These are phyloP conservation scores for Fragum fragum DNA, from an alignment of 2,888 invertebrate genomes.

Conservation along the genomic window DNA sequence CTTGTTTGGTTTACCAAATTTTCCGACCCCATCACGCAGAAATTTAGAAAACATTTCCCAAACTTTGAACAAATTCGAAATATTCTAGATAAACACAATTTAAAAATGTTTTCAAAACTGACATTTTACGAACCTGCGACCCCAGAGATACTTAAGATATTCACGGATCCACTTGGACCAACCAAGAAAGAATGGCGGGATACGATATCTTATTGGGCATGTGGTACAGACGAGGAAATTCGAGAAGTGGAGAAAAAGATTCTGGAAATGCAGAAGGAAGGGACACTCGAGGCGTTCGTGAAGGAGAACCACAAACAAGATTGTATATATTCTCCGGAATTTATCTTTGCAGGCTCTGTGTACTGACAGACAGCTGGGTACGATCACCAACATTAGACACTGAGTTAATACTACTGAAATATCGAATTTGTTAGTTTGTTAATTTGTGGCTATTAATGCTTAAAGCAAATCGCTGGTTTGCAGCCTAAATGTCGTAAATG, in stretches of 20 bases:
- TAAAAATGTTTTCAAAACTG: background rate
- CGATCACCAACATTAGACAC: too few species aligned
- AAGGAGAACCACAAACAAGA: constrained; percentile 22
- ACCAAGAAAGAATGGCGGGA: constrained; percentile 31
- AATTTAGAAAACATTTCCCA: constrained; percentile 7
- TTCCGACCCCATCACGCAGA: background rate
- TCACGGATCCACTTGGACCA: constrained; percentile 22
- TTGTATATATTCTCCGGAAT: background rate
- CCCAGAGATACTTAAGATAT: background rate
- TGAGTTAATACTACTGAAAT: too few species aligned
- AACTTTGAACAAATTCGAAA: background rate
- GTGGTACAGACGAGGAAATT: constrained; percentile 24
- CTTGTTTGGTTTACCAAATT: background rate
- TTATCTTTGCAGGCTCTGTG: constrained; percentile 27
- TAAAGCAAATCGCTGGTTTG: too few species aligned
- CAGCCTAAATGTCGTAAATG: too few species aligned
- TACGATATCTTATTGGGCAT: constrained; percentile 26
- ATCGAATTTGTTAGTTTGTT: too few species aligned
- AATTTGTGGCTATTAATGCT: too few species aligned
- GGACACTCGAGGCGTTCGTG: constrained; percentile 38
- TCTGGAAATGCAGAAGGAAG: constrained; percentile 13
- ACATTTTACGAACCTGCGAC: background rate
- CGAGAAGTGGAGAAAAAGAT: constrained; percentile 10
- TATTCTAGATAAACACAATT: background rate
- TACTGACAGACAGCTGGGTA: too few species aligned